Conservation (phyloP, 2,797 vertebrate genomes). For the Neosilurus hyrtlii region DNA sequence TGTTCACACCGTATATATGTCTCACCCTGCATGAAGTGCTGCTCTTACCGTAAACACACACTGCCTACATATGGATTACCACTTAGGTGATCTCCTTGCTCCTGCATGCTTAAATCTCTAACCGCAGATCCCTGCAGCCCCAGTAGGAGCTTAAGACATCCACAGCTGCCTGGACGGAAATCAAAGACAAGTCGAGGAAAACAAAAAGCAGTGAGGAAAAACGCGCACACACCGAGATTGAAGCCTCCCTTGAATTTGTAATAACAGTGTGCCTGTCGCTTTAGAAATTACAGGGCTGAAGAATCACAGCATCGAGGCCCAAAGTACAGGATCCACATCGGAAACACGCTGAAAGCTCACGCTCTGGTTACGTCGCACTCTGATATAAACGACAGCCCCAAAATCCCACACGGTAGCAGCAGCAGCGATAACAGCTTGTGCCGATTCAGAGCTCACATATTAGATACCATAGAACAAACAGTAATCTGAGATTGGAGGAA, state of each 20-base stretch:
- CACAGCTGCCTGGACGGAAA: conserved; percentile 63
- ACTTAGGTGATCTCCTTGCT: conserved; percentile 1
- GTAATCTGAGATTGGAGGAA: conserved; percentile 1
- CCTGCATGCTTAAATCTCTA: conserved; percentile 51
- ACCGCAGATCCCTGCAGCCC: conserved; percentile 19
- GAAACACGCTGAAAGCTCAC: conserved; percentile 68
- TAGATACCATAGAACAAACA: conserved; percentile 5
- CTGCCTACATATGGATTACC: conserved; percentile 31
- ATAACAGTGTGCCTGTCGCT: conserved; percentile 70
- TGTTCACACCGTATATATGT: neutral
- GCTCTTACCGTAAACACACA: neutral
- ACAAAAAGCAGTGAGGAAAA: conserved; percentile 62
- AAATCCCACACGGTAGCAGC: conserved; percentile 70
- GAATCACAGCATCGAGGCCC: conserved; percentile 63
- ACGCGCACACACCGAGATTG: conserved; percentile 62
- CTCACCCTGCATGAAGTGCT: neutral
- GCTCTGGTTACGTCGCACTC: conserved; percentile 63
- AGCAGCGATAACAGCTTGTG: conserved; percentile 59
- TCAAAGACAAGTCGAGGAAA: conserved; percentile 47
- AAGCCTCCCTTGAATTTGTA: conserved; percentile 68
- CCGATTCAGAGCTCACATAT: conserved; percentile 46
- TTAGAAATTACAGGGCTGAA: conserved; percentile 74
- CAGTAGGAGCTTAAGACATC: conserved; percentile 24
- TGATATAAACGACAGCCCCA: conserved; percentile 62
- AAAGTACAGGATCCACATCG: conserved; percentile 54